Conservation (phyloP, 2,797 vertebrate genomes). For the Squalus acanthias region DNA sequence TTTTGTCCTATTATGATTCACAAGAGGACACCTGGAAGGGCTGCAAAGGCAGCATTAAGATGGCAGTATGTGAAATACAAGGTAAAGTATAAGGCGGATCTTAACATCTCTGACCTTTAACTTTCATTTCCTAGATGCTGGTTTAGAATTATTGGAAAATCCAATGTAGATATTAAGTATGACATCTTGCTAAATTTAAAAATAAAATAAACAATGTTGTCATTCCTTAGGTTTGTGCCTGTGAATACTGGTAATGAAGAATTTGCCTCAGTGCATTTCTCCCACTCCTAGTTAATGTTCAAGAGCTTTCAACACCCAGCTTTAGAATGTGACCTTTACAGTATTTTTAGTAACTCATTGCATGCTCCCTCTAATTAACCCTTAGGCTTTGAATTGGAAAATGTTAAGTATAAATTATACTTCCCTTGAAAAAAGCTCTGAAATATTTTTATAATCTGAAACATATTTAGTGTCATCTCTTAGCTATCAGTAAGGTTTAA, state of each 20-base stretch:
- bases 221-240: background rate
- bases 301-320: background rate
- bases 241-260: background rate
- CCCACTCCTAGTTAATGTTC: background rate
- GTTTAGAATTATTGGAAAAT: background rate
- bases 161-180: background rate
- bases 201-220: background rate
- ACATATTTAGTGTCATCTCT: background rate
- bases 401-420: background rate
- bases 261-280: background rate
- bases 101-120: background rate
- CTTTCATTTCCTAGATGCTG: background rate
- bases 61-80: constrained; percentile 98
- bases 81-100: constrained; percentile 56
- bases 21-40: constrained; percentile 97
- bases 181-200: background rate
- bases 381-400: background rate
- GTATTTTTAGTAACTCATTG: background rate
- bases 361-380: background rate
- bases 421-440: background rate
- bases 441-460: background rate
- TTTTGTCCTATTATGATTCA: constrained; percentile 95
- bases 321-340: background rate
- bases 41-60: constrained; percentile 97
- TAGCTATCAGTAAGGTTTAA: background rate